A percentile compares a stretch with the other conserved stretches of the same genome.
These are phyloP conservation scores for Colletes latitarsis DNA, from an alignment of 1,140 invertebrate genomes.

Conservation along the genomic window DNA sequence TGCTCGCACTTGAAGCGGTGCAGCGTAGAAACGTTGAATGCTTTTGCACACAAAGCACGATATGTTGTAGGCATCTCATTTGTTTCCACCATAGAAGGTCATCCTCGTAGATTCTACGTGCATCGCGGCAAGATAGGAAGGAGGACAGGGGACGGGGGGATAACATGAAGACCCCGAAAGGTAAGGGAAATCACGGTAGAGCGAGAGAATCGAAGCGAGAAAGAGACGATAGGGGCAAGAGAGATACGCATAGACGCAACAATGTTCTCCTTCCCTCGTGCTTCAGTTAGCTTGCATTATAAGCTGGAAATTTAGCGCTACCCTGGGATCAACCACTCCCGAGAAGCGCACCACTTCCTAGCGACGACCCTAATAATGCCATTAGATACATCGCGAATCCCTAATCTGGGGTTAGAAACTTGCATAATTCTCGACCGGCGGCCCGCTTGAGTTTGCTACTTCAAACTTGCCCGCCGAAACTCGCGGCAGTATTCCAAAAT, in stretches of 20 bases:
- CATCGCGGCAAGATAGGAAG: slow-evolving; percentile 9
- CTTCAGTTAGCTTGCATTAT: slow-evolving; percentile 72
- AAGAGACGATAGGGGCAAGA: background rate
- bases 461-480: slow-evolving; percentile 48
- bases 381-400: slow-evolving; percentile 76
- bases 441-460: slow-evolving; percentile 38
- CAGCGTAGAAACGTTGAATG: slow-evolving; percentile 48
- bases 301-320: slow-evolving; percentile 74
- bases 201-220: background rate
- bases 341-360: slow-evolving; percentile 73
- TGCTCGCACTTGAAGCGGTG: slow-evolving; percentile 33
- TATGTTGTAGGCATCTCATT: slow-evolving; percentile 48
- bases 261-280: slow-evolving; percentile 61
- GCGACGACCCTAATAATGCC: slow-evolving; percentile 76
- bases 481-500: slow-evolving; percentile 38
- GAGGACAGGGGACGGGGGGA: background rate
- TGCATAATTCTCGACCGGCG: slow-evolving; percentile 62
- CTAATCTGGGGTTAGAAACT: slow-evolving; percentile 77
- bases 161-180: slow-evolving; percentile 1
- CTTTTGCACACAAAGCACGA: slow-evolving; percentile 38
- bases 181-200: slow-evolving; percentile 1
- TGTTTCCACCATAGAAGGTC: slow-evolving; percentile 49
- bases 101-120: slow-evolving; percentile 48
- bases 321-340: slow-evolving; percentile 74
- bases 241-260: slow-evolving; percentile 45